Conservation (phyloP, 2,888 invertebrate genomes). For the Digitonthophagus gazella region DNA sequence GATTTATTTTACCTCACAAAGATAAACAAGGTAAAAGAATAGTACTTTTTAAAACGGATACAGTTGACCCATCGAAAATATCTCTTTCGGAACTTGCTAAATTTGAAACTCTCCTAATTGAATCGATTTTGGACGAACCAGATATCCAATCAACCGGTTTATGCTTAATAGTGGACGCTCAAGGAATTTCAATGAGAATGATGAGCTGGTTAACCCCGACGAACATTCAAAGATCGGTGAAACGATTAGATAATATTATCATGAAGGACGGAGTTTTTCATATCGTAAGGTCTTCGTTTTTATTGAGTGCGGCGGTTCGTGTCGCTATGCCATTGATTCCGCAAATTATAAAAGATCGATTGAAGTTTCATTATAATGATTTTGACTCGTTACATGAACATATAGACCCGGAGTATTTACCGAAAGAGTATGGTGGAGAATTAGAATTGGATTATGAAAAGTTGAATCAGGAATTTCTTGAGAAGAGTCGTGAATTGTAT, state of each 20-base stretch:
- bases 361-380: slow-evolving; percentile 56
- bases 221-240: slow-evolving; percentile 38
- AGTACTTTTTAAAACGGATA: slow-evolving; percentile 44
- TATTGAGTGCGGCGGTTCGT: slow-evolving; percentile 41
- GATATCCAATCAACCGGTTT: slow-evolving; percentile 45
- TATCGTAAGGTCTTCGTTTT: slow-evolving; percentile 42
- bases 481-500: slow-evolving; percentile 32
- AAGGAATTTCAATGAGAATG: slow-evolving; percentile 39
- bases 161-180: slow-evolving; percentile 46
- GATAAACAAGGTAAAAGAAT: slow-evolving; percentile 47
- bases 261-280: slow-evolving; percentile 43
- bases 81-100: slow-evolving; percentile 41
- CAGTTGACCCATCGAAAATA: slow-evolving; percentile 38
- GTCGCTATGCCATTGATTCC: slow-evolving; percentile 46
- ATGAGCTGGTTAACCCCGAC: slow-evolving; percentile 45
- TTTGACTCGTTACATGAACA: slow-evolving; percentile 54
- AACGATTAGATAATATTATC: slow-evolving; percentile 40
- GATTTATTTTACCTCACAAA: slow-evolving; percentile 40
- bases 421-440: slow-evolving; percentile 62
- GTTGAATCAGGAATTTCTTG: slow-evolving; percentile 35
- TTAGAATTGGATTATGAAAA: slow-evolving; percentile 36
- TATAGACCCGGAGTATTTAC: slow-evolving; percentile 53
- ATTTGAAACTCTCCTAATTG: slow-evolving; percentile 48
- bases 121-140: slow-evolving; percentile 43
- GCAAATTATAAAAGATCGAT: slow-evolving; percentile 37